These are phyloP conservation scores for Scalopus aquaticus DNA, from an alignment of 2,113 vertebrate genomes.

Conservation along the genomic window DNA sequence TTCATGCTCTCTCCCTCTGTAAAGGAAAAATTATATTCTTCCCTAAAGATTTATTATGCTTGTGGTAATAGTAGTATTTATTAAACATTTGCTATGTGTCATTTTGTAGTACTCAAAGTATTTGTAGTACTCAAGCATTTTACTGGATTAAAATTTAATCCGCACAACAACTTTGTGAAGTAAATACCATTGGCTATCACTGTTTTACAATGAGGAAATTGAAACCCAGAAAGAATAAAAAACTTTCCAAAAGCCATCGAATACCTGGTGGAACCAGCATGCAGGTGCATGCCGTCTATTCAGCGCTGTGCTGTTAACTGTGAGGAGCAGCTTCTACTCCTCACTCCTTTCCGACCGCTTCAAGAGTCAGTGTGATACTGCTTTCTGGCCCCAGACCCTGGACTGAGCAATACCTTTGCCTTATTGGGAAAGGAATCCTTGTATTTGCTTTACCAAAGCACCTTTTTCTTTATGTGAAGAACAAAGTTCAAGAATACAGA, in stretches of 20 bases:
- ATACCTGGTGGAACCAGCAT: not conserved
- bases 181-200: not conserved
- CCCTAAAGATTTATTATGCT: not conserved
- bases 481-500: not conserved
- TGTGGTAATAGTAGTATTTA: slow-evolving; percentile 11
- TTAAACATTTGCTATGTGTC: not conserved
- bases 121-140: too few relatives aligned
- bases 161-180: not conserved
- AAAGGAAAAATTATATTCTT: not conserved
- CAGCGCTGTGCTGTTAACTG: fast-evolving
- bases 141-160: not conserved
- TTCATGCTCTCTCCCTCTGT: not conserved
- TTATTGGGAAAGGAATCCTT: not conserved
- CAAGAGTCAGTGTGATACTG: not conserved
- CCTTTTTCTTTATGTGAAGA: not conserved
- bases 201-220: slow-evolving; percentile 13
- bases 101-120: not conserved
- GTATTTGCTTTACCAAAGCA: not conserved
- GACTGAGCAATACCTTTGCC: not conserved
- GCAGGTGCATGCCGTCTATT: too few relatives aligned
- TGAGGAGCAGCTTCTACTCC: not conserved
- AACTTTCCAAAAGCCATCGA: not conserved
- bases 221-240: not conserved
- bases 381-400: not conserved
- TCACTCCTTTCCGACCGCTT: not conserved